Conservation (phyloP, 1,140 invertebrate species). For the Apis mellifera region DNA sequence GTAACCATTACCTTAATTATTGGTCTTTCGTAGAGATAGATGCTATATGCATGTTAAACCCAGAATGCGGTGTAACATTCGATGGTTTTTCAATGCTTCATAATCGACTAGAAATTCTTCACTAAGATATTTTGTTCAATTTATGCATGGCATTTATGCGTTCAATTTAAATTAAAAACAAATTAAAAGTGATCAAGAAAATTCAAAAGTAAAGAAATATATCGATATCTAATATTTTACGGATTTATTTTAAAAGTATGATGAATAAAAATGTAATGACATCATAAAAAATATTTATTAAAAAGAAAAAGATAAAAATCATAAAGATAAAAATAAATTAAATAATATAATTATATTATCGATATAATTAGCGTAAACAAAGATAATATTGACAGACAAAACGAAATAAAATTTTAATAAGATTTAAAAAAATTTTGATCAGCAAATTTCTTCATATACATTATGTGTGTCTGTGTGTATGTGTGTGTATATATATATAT, state of each 20-base stretch:
- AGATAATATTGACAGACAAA: not conserved
- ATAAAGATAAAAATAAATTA: too few species aligned
- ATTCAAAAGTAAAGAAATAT: not conserved
- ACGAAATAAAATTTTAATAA: not conserved
- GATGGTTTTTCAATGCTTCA: slow-evolving; percentile 7
- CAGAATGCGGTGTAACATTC: slow-evolving; percentile 8
- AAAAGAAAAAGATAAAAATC: not conserved
- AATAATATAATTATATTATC: too few species aligned
- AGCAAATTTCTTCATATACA: too few species aligned
- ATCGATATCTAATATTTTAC: too few species aligned
- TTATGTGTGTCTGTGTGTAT: too few species aligned
- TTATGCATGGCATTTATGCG: not conserved
- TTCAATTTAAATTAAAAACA: too few species aligned
- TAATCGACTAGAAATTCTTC: slow-evolving; percentile 12
- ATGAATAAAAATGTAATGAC: too few species aligned
- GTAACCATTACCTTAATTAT: slow-evolving; percentile 81
- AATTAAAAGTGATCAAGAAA: not conserved
- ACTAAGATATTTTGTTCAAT: not conserved
- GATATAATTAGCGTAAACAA: not conserved
- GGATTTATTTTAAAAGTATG: too few species aligned
- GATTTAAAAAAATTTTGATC: not conserved
- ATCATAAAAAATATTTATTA: too few species aligned
- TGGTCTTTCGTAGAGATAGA: slow-evolving; percentile 71
- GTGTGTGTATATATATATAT: too few species aligned
- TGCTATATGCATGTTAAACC: slow-evolving; percentile 26